These are phyloP conservation scores for Poeciliopsis retropinna DNA, from an alignment of 2,113 vertebrate genomes.

Conservation along the genomic window DNA sequence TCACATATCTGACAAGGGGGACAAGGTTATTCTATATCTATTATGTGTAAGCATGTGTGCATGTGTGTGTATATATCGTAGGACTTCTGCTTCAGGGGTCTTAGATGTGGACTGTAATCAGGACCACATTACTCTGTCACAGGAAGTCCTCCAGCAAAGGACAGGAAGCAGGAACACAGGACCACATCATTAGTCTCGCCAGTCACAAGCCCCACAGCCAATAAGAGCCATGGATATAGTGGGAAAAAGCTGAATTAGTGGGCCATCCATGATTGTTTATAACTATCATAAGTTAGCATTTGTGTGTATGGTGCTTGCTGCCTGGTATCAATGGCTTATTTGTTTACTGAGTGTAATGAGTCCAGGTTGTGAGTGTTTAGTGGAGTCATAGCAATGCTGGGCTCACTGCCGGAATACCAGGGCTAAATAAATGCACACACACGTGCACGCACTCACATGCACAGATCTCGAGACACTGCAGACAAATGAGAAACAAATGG, in stretches of 20 bases:
- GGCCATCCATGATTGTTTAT: slow-evolving; percentile 37
- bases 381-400: slow-evolving; percentile 43
- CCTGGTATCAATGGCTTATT: slow-evolving; percentile 76
- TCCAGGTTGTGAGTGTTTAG: slow-evolving; percentile 71
- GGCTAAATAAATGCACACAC: slow-evolving; percentile 39
- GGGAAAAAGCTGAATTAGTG: slow-evolving; percentile 59
- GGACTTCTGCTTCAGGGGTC: slow-evolving; percentile 74
- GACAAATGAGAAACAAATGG: slow-evolving; percentile 71
- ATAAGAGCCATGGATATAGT: slow-evolving; percentile 52
- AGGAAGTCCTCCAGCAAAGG: slow-evolving; percentile 88
- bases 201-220: slow-evolving; percentile 62
- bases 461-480: slow-evolving; percentile 33
- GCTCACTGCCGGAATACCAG: slow-evolving; percentile 51
- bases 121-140: slow-evolving; percentile 87
- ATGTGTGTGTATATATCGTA: slow-evolving; percentile 42
- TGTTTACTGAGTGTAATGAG: slow-evolving; percentile 76
- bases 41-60: slow-evolving; percentile 28
- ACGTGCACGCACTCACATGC: slow-evolving; percentile 22
- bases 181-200: slow-evolving; percentile 76
- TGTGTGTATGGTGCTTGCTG: slow-evolving; percentile 54
- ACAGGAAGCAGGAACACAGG: slow-evolving; percentile 80
- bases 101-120: slow-evolving; percentile 91
- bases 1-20: slow-evolving; percentile 83
- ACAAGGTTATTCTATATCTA: slow-evolving; percentile 82
- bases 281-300: slow-evolving; percentile 42